Base-by-base conservation (phyloP, 2,797 vertebrate species). In the Eulemur albifrons region DNA sequence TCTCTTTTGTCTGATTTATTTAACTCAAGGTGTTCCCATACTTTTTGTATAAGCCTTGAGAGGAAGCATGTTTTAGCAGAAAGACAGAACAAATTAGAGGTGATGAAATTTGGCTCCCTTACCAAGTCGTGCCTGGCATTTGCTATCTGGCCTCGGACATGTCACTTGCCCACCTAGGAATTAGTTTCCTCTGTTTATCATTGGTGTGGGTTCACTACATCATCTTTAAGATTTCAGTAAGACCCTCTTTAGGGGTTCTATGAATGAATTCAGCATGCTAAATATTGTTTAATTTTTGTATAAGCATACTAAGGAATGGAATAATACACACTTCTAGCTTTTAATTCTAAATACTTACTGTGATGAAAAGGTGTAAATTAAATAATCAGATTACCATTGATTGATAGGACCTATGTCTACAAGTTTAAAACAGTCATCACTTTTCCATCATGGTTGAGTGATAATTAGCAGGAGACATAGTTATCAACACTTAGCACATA, bases 401-500 rank as follows among this genome's bases (percentile, higher is more conserved):
- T 97, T 98, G 98, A 98, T 98, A 91, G 97, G 97, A 98, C 97
- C 98, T 98, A 92, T 98, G 97, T 98, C 98, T 98, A 84, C 93
- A 98, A 98, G 97, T 98, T 98, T 98, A 97, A 98, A 97, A 97
- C 96, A 98, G 97, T 98, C 98, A 97, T 98, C 98, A 97, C 97
- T 98, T 98, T 97, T 98, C 97, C 94, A 96, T 98, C 98, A 96
- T 98, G 96, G 97, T 97, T 97, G 97, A 98, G 98, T 98, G 98
- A 98, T 99, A 99, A 99, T 99, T 99, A 99, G 97, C 0, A 96
- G 82, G 0, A 97, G 96, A 96, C 90, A 70, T 90, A 93, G 96
- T 97, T 98, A 98, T 98, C 98, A 98, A 98, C 98, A 98, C 98
- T 98, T 98, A 97, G 54, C 98, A 97, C 96, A 97, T 98, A 98